Percentiles rank a stretch among this genome's conserved stretches.
phyloP scores from a whole-genome alignment of 2,797 vertebrate genomes.

The Trachurus trachurus region DNA sequence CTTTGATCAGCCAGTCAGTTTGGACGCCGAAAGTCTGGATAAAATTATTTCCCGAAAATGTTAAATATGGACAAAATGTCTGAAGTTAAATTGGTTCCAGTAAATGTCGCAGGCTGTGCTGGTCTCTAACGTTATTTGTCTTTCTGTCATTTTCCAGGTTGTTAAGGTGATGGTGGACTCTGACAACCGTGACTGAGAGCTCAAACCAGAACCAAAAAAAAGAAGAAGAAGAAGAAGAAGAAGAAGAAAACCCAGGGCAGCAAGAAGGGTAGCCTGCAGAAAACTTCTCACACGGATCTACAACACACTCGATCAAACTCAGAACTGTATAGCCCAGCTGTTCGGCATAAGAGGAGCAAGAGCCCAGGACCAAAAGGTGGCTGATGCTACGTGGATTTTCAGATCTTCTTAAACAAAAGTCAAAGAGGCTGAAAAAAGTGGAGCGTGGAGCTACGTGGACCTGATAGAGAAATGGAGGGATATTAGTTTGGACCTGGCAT shows the following conservation, averaged over 20 bases:
- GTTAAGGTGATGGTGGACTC: constrained; percentile 58
- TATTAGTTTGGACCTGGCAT: constrained; percentile 56
- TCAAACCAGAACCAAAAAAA: constrained; percentile 31
- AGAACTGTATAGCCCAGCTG: constrained; percentile 42
- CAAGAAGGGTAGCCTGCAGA: constrained; percentile 18
- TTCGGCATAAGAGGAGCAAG: constrained; percentile 15
- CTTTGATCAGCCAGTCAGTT: constrained; percentile 67
- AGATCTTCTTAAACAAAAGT: constrained; percentile 41
- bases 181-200: constrained; percentile 61
- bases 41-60: constrained; percentile 52
- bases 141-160: constrained; percentile 73
- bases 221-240: neutral
- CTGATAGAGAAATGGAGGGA: constrained; percentile 64
- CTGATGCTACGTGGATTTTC: constrained; percentile 43
- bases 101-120: constrained; percentile 32
- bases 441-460: constrained; percentile 64
- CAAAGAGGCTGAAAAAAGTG: constrained; percentile 10
- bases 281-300: constrained; percentile 47
- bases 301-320: constrained; percentile 48
- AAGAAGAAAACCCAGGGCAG: constrained; percentile 11
- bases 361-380: constrained; percentile 40
- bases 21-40: constrained; percentile 36
- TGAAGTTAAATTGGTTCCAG: constrained; percentile 49
- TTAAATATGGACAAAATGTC: constrained; percentile 45
- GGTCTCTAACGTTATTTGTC: constrained; percentile 64